Conservation (phyloP, 2,888 invertebrate species). For the Adela reaumurella region DNA sequence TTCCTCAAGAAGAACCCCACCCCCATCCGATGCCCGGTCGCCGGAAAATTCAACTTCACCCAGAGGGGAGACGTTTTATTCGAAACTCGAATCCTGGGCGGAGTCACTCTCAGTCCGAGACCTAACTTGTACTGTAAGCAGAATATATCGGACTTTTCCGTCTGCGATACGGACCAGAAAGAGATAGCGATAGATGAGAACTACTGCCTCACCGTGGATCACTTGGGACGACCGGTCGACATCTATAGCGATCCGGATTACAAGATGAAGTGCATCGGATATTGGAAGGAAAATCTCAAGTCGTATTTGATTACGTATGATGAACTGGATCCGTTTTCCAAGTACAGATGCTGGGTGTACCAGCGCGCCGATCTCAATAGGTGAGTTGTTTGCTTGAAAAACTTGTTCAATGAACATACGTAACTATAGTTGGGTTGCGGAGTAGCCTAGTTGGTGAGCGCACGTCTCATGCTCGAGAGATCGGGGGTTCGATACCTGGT, state of each 20-base stretch:
- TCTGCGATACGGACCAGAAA: constrained; percentile 93
- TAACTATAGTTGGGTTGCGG: too few relatives aligned
- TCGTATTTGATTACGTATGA: constrained; percentile 96
- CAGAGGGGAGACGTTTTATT: constrained; percentile 89
- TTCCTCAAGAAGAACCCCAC: constrained; percentile 85
- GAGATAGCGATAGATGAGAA: constrained; percentile 93
- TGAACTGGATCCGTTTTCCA: constrained; percentile 91
- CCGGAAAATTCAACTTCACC: constrained; percentile 92
- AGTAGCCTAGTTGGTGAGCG: too few relatives aligned
- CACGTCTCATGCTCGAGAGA: too few relatives aligned
- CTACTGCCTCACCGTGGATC: constrained; percentile 94
- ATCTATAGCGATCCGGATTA: constrained; percentile 97
- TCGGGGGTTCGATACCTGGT: too few relatives aligned
- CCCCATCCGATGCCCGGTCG: constrained; percentile 91
- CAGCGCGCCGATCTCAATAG: constrained; percentile 90
- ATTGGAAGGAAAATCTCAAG: constrained; percentile 96
- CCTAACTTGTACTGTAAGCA: constrained; percentile 90
- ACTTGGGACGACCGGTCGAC: constrained; percentile 90
- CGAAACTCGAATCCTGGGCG: constrained; percentile 91
- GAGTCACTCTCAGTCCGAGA: constrained; percentile 90
- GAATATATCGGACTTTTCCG: constrained; percentile 93
- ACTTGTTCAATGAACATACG: too few relatives aligned
- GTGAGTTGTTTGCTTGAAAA: too few relatives aligned
- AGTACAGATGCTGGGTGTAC: constrained; percentile 97
- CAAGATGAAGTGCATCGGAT: constrained; percentile 94